phyloP scores from a whole-genome alignment of 2,113 vertebrate species.

The Carassius auratus region DNA sequence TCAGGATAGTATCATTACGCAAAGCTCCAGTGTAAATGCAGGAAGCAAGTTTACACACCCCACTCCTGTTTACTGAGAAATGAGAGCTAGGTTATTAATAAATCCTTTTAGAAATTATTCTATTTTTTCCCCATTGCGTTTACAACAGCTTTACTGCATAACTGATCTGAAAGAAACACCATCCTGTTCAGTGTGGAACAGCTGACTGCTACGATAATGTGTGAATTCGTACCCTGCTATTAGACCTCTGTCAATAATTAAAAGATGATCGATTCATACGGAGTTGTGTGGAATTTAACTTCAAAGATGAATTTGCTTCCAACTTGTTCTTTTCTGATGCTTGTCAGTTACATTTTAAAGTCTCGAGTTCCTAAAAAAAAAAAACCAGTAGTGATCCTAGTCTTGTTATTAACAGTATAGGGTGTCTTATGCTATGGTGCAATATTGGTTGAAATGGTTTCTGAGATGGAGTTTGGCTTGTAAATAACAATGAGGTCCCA shows the following conservation, averaged over 20 bases:
- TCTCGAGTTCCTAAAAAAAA: too few species aligned
- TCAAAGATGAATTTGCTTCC: background rate
- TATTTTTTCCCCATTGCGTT: slow-evolving; percentile 63
- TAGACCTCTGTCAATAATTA: slow-evolving; percentile 79
- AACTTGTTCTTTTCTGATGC: background rate
- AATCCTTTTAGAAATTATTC: slow-evolving; percentile 61
- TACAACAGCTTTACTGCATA: slow-evolving; percentile 74
- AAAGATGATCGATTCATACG: slow-evolving; percentile 78
- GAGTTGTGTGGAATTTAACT: slow-evolving; percentile 40
- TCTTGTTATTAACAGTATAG: too few species aligned
- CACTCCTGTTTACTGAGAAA: slow-evolving; percentile 62
- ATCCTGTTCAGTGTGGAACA: slow-evolving; percentile 72
- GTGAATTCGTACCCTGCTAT: slow-evolving; percentile 82
- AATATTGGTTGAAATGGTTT: too few species aligned
- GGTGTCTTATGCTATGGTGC: too few species aligned
- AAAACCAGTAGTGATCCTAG: too few species aligned
- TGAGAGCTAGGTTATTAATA: slow-evolving; percentile 56
- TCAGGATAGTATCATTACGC: slow-evolving; percentile 21
- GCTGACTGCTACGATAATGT: slow-evolving; percentile 67
- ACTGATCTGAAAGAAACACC: slow-evolving; percentile 80
- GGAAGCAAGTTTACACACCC: slow-evolving; percentile 66
- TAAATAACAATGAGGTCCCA: background rate
- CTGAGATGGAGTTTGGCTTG: too few species aligned
- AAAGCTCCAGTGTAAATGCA: background rate
- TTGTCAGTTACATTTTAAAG: background rate